Evolutionary conservation across 2,113 vertebrate genomes (phyloP), one percentile per base, ranked within the genome.

Genomic region (Siphamia tubifer): DNA sequence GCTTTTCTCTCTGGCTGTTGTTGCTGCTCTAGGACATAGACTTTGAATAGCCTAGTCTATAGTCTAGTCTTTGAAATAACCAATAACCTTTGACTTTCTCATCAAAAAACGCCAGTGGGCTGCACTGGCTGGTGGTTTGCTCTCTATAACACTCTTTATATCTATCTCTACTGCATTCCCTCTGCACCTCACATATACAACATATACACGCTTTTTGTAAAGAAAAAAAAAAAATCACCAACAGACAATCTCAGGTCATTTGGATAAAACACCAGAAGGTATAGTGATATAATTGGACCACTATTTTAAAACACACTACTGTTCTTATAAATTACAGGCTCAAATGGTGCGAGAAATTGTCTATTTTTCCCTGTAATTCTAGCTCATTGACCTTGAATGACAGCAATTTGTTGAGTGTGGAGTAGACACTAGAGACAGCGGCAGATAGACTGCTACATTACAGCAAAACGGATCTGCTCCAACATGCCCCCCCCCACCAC

Each of bases 381-480:
- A 68, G 64, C 85, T 88, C 82, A 80, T 90, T 90, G 87, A 90
- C 88, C 90, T 88, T 86, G 84, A 86, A 86, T 82, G 84, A 84
- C 77, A 77, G 84, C 71, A 89, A 84, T 90, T 88, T 84, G 73
- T 78, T 53, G 71, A 77, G 62, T 43, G 42, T 70, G 62, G 65
- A 81, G 75, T 69, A 80, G 81, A 83, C 90, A 79, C 79, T 32
- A 35, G 75, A 90, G 84, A 86, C 68, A 39, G 48, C 1, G 5
- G 27, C 34, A 34, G 68, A 81, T 55, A 70, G 66, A 57, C 75
- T 67, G 75, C 44, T 34, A 79, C 68, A 70, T 70, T 60, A 70
- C 15, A 19, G 68, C 52, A 42, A 39, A 72, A 70, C 49, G 55
- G 54, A 83, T 85, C 63, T 24, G 45, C 28, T 62, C 44, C 64